phyloP scores from a whole-genome alignment of 2,888 invertebrate species.

The Orthonychiurus folsomi region DNA sequence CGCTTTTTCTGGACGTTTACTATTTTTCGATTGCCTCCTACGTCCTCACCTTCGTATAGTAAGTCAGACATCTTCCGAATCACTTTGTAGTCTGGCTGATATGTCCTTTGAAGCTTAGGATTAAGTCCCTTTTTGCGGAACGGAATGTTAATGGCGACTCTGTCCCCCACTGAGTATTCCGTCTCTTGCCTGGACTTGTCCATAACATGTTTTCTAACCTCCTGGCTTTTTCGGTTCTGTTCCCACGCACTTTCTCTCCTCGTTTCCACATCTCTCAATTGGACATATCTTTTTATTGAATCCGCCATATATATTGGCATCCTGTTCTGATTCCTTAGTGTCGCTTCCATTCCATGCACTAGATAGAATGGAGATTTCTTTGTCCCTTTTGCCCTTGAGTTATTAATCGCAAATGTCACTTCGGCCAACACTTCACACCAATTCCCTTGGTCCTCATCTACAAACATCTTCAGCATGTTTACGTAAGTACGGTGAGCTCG shows the following conservation, averaged over 20 bases:
- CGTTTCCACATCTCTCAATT: neutral
- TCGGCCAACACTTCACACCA: slow-evolving; percentile 22
- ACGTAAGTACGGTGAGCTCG: slow-evolving; percentile 19
- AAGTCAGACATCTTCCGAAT: neutral
- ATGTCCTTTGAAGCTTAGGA: neutral
- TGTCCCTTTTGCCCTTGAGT: slow-evolving; percentile 15
- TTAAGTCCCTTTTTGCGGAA: neutral
- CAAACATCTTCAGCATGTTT: slow-evolving; percentile 12
- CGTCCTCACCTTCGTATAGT: neutral
- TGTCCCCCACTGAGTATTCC: slow-evolving; percentile 10
- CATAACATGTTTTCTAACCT: neutral
- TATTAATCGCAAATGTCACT: slow-evolving; percentile 22
- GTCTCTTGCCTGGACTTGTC: neutral
- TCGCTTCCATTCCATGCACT: slow-evolving; percentile 22
- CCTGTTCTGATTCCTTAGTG: slow-evolving; percentile 20
- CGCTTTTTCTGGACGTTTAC: neutral
- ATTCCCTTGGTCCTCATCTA: slow-evolving; percentile 14
- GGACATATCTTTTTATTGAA: slow-evolving; percentile 1
- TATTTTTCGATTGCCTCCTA: neutral
- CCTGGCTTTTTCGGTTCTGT: slow-evolving; percentile 5
- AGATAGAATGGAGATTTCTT: slow-evolving; percentile 22
- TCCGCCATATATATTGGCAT: neutral
- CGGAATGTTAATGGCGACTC: slow-evolving; percentile 1
- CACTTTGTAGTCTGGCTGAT: neutral
- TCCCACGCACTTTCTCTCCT: slow-evolving; percentile 1